A percentile compares a stretch with the other conserved stretches of the same genome.
Conservation (phyloP, 2,797 vertebrate genomes). For the Chiloscyllium punctatum region DNA sequence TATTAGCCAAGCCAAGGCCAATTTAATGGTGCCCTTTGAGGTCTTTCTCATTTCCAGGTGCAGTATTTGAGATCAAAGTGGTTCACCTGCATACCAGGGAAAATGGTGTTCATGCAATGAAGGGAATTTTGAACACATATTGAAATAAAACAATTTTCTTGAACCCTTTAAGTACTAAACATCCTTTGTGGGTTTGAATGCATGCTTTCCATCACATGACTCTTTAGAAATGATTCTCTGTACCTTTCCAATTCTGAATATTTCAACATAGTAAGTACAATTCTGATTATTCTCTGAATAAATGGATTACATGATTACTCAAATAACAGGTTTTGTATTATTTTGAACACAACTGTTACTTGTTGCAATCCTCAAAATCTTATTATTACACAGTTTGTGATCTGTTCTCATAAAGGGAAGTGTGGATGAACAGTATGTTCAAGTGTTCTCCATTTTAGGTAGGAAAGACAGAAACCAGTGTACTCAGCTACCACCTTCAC, state of each 20-base stretch:
- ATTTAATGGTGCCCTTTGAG: not conserved
- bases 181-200: conserved; percentile 14
- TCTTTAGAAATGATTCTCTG: conserved; percentile 19
- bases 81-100: not conserved
- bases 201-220: conserved; percentile 22
- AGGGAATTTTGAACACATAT: not conserved
- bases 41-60: no score
- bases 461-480: not conserved
- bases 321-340: conserved; percentile 2
- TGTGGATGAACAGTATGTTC: not conserved
- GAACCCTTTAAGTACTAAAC: conserved; percentile 8
- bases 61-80: not conserved
- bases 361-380: not conserved
- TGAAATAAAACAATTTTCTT: conserved; percentile 22
- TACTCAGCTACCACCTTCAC: not conserved
- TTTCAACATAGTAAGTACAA: conserved; percentile 13
- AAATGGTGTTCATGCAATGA: not conserved
- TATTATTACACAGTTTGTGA: not conserved
- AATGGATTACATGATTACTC: conserved; percentile 21
- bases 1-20: not conserved
- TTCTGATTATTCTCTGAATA: conserved; percentile 22
- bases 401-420: not conserved
- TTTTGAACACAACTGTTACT: conserved; percentile 9
- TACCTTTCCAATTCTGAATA: conserved; percentile 28
- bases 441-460: not conserved